Evolutionary conservation across 2,888 invertebrate genomes (phyloP).

Genomic region (Chrysotoxum bicinctum): DNA sequence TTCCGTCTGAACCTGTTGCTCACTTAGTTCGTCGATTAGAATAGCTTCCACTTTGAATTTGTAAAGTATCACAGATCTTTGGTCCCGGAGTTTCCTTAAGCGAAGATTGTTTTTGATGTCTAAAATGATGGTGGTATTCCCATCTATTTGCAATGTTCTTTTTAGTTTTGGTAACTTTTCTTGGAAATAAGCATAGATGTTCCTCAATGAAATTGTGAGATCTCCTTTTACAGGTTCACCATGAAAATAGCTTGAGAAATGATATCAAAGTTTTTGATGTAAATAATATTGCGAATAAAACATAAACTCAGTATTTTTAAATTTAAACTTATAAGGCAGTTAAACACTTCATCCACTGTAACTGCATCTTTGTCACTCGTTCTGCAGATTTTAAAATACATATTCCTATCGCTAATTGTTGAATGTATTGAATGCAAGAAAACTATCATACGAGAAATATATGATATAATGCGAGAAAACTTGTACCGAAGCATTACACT

Average conservation of each 20-base stretch:
- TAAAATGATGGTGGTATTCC: conserved; percentile 86
- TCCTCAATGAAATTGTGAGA: conserved; percentile 90
- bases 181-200: conserved; percentile 83
- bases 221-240: conserved; percentile 94
- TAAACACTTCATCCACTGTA: too few relatives aligned
- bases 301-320: too few relatives aligned
- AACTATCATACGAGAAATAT: too few relatives aligned
- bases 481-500: too few relatives aligned
- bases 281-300: too few relatives aligned
- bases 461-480: too few relatives aligned
- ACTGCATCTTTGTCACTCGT: too few relatives aligned
- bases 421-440: too few relatives aligned
- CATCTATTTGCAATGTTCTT: conserved; percentile 80
- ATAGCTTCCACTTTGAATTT: conserved; percentile 87
- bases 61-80: not conserved
- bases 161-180: conserved; percentile 40
- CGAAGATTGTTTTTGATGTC: conserved; percentile 89
- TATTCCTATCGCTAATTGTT: too few relatives aligned
- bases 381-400: too few relatives aligned
- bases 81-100: conserved; percentile 8
- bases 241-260: conserved; percentile 83
- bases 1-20: conserved; percentile 81
- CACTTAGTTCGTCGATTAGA: conserved; percentile 92
- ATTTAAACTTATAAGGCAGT: too few relatives aligned
- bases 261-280: not conserved